Evolutionary conservation across 1,140 invertebrate species (phyloP).

Genomic region (Caenorhabditis inopinata): DNA sequence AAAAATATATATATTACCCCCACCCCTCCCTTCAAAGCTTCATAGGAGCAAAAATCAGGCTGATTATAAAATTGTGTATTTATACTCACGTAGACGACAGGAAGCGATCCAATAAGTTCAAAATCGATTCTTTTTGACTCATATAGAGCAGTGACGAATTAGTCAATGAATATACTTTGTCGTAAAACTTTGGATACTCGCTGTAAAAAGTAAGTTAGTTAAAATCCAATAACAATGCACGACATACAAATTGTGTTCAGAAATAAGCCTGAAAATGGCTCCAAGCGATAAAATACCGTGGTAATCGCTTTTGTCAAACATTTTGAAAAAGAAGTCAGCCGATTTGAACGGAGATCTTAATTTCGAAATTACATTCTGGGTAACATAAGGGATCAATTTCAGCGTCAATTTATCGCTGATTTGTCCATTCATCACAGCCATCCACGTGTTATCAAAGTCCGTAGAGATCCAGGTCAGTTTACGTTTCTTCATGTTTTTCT

Average conservation of each 20-base stretch:
- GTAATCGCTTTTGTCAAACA: constrained; percentile 72
- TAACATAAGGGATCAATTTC: constrained; percentile 10
- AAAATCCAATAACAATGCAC: too few species aligned
- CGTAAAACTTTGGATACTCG: constrained; percentile 91
- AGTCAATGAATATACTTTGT: constrained; percentile 87
- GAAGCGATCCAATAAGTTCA: constrained; percentile 85
- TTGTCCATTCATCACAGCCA: constrained; percentile 24
- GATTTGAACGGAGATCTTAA: constrained; percentile 17
- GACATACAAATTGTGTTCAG: constrained; percentile 81
- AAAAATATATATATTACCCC: too few species aligned
- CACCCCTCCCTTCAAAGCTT: too few species aligned
- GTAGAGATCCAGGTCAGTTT: neutral
- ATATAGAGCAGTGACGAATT: constrained; percentile 84
- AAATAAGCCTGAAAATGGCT: constrained; percentile 85
- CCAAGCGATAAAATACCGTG: constrained; percentile 79
- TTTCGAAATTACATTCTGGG: constrained; percentile 15
- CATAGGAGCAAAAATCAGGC: too few species aligned
- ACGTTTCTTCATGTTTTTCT: neutral
- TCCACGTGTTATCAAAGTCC: constrained; percentile 3
- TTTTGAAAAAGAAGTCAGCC: constrained; percentile 43
- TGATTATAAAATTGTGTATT: constrained; percentile 43
- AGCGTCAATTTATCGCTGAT: neutral
- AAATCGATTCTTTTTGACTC: constrained; percentile 80
- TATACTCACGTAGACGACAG: constrained; percentile 82
- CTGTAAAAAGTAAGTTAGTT: constrained; percentile 65